Percentiles rank a stretch among this genome's conserved stretches.
These are phyloP conservation scores for Passer montanus DNA, from an alignment of 2,113 vertebrate species.

Conservation along the genomic window DNA sequence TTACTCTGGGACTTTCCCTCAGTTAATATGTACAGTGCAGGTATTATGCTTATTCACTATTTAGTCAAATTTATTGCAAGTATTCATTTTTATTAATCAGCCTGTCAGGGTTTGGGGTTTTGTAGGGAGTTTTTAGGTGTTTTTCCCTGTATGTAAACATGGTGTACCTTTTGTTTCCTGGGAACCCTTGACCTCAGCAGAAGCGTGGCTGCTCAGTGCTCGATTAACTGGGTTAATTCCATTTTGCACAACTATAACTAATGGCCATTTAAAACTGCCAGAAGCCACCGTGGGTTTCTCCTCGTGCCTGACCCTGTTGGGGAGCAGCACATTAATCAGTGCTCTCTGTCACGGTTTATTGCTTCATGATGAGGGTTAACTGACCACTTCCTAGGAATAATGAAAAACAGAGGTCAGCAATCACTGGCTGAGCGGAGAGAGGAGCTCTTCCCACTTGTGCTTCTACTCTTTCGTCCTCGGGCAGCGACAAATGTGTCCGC, in stretches of 20 bases:
- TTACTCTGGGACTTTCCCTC: not conserved
- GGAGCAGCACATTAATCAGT: slow-evolving; percentile 13
- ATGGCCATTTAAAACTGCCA: slow-evolving; percentile 35
- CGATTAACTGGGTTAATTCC: slow-evolving; percentile 39
- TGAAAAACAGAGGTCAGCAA: slow-evolving; percentile 56
- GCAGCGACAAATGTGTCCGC: not conserved
- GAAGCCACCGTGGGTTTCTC: not conserved
- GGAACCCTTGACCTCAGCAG: not conserved
- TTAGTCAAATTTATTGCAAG: not conserved
- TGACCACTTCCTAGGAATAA: slow-evolving; percentile 54
- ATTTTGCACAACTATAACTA: slow-evolving; percentile 28
- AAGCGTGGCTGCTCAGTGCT: not conserved
- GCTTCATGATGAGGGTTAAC: slow-evolving; percentile 56
- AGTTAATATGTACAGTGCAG: not conserved
- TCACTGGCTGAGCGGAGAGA: not conserved
- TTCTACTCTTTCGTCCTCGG: not conserved
- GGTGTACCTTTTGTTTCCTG: not conserved
- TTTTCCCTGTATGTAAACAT: not conserved
- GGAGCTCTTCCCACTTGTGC: not conserved
- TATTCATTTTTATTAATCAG: not conserved
- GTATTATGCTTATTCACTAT: not conserved
- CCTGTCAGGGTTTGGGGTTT: not conserved
- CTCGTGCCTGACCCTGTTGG: not conserved
- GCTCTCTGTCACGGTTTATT: slow-evolving; percentile 31
- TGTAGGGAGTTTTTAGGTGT: not conserved